Percentiles rank a stretch among this genome's conserved stretches.
phyloP scores from a whole-genome alignment of 2,113 vertebrate species.

The Crotalus horridus region DNA sequence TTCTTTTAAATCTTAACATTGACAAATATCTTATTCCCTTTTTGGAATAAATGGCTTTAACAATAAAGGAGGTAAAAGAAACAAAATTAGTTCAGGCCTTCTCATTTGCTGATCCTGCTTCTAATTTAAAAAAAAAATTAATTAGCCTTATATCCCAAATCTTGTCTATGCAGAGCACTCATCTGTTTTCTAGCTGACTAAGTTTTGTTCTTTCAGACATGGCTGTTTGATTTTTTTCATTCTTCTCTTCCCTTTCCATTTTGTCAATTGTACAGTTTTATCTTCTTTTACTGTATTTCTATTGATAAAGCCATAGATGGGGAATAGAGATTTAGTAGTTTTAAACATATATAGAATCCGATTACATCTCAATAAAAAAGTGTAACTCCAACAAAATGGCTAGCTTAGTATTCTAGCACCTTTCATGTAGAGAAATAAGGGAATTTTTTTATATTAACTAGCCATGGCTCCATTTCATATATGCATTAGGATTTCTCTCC shows the following conservation, averaged over 20 bases:
- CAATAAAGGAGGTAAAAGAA: background rate
- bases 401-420: background rate
- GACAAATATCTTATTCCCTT: background rate
- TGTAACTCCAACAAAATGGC: background rate
- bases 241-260: no score
- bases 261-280: background rate
- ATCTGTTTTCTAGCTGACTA: background rate
- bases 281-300: background rate
- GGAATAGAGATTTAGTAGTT: background rate
- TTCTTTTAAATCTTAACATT: conserved; percentile 5
- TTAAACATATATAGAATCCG: background rate
- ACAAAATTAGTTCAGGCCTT: background rate
- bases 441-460: background rate
- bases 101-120: background rate
- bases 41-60: background rate
- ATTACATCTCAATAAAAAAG: background rate
- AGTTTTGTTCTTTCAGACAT: background rate
- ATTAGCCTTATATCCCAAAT: background rate
- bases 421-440: background rate
- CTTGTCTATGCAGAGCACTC: background rate
- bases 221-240: background rate
- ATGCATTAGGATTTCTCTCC: background rate
- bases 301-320: background rate
- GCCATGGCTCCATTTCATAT: background rate
- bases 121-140: background rate